phyloP scores from a whole-genome alignment of 2,888 invertebrate genomes.

The Ochlodes sylvanus region DNA sequence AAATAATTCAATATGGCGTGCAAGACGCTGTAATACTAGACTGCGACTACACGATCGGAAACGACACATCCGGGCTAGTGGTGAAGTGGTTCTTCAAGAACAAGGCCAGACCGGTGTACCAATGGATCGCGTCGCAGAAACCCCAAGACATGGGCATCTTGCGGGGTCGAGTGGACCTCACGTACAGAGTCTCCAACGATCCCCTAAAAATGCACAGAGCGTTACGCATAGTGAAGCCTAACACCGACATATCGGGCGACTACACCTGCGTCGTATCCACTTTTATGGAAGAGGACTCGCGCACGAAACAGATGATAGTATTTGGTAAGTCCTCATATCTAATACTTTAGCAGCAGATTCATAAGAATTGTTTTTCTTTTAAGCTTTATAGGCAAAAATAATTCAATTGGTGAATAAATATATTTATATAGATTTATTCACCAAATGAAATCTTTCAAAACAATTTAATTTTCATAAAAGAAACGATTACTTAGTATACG shows the following conservation, averaged over 20 bases:
- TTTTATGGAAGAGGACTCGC: constrained; percentile 88
- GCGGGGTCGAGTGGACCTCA: constrained; percentile 85
- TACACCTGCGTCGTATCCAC: constrained; percentile 91
- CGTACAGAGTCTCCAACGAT: constrained; percentile 87
- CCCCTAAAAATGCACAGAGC: constrained; percentile 89
- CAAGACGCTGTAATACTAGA: constrained; percentile 88
- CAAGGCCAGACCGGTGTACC: constrained; percentile 88
- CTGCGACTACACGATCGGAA: constrained; percentile 88
- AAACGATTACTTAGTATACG: too few species aligned
- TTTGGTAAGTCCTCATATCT: constrained; percentile 84
- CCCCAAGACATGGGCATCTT: constrained; percentile 87
- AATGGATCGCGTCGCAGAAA: constrained; percentile 89
- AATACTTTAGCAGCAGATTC: too few species aligned
- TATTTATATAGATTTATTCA: too few species aligned
- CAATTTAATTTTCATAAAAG: too few species aligned
- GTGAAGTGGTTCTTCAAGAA: constrained; percentile 92
- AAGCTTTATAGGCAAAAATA: too few species aligned
- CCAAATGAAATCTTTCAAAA: too few species aligned
- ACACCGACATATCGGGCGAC: constrained; percentile 89
- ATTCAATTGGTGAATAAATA: too few species aligned
- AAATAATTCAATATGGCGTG: constrained; percentile 86
- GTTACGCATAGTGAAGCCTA: constrained; percentile 88
- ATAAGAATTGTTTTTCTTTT: too few species aligned
- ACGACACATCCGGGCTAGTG: constrained; percentile 87
- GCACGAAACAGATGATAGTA: constrained; percentile 87